phyloP scores from a whole-genome alignment of 2,888 invertebrate species.

The Acronicta alni region DNA sequence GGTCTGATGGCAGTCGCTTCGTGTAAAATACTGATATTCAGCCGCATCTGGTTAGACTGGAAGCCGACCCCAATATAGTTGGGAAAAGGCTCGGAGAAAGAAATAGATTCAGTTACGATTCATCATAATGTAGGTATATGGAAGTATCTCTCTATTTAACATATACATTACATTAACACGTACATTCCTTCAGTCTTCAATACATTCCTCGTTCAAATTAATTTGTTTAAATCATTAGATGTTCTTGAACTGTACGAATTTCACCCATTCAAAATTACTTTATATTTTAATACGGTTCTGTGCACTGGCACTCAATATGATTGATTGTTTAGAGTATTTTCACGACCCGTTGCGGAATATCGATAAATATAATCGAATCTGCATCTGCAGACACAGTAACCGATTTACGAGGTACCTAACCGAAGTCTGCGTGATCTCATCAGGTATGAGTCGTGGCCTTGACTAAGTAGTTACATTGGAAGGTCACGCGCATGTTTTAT shows the following conservation, averaged over 20 bases:
- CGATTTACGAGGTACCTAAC: constrained; percentile 42
- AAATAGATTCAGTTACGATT: no score
- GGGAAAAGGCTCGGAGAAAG: no score
- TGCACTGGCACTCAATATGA: constrained; percentile 9
- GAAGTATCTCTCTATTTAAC: no score
- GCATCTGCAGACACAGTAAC: constrained; percentile 30
- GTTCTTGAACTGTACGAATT: neutral
- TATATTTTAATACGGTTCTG: constrained; percentile 4
- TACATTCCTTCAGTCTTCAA: no score
- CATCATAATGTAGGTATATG: no score
- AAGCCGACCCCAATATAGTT: no score
- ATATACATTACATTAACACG: no score
- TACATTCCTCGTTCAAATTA: no score
- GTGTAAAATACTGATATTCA: no score
- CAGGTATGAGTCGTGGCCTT: constrained; percentile 65
- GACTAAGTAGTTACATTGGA: constrained; percentile 66
- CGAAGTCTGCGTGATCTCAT: constrained; percentile 57
- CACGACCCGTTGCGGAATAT: constrained; percentile 13
- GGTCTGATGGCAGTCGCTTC: no score
- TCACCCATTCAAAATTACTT: constrained; percentile 8
- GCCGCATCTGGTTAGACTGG: no score
- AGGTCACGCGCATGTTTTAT: constrained; percentile 60
- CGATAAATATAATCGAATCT: constrained; percentile 19
- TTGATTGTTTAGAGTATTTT: constrained; percentile 13
- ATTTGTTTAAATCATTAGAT: no score